Base-by-base conservation (phyloP, 2,888 invertebrate species). In the Bruchidius siliquastri region DNA sequence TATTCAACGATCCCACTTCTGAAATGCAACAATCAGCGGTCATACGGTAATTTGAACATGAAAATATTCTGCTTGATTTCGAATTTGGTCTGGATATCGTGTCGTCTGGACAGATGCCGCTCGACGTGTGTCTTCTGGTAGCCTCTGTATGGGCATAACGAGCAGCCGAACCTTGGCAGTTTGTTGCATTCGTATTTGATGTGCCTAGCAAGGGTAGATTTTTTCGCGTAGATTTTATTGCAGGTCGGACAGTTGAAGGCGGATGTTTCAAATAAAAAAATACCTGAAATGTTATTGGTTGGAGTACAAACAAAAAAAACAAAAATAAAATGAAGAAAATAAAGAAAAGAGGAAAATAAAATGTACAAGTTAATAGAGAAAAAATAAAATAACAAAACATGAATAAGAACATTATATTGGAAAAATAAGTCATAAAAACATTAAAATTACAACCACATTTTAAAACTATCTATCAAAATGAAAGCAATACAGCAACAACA, bases 171-270 rank as follows among this genome's bases (percentile, higher is more conserved):
- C 71, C 82, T 79, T 0, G 85, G 84, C 72, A 82, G 72, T 74
- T 83, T 83, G 18, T 82, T 82, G 75, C 84, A 84, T 72, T 84
- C 83, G 79, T 84, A 84, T 74, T 83, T 84, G 74, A 83, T 81
- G 72, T 84, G 82, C 67, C 82, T 76, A 20, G 80, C 79, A 73
- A 82, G 71, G 0, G 82, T 81, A 6, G 80, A 80, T 75, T 82
- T 82, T 74, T 79, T 80, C 49, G 79, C 80, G 73, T 83, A 83
- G 21, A 76, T 78, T 75, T 80, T 81, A 70, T 76, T 71, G 75
- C 81, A 81, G 6, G 77, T 79, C n/a, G 78, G 77, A 32, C 81
- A 81, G 72, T 77, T 75, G 75, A 78, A 80, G 69, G 79, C 78
- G 20, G 75, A 77, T 13, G 77, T 77, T 49, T 78, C 77, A 69